Base-by-base conservation (phyloP, 37 sponge, comb jelly and placozoan genomes). In the Aplysina aerophoba region DNA sequence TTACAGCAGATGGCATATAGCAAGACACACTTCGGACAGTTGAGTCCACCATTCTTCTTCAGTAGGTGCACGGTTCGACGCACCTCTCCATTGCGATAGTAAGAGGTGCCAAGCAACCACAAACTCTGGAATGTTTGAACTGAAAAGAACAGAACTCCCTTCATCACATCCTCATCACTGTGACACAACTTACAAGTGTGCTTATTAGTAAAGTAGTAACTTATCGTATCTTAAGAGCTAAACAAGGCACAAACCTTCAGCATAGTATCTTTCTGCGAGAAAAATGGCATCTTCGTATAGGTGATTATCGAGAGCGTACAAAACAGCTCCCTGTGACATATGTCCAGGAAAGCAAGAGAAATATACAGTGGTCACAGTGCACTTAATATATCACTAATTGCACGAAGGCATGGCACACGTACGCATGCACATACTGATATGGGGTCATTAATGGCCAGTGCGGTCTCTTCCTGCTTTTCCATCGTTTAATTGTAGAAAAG, bases 271-370 rank as follows among this genome's bases (percentile, higher is more conserved):
- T 84, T 98, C 98, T 8, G 98, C 94, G 22, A 98, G 78, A 56
- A 98, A 98, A 17, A 91, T 74, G 17, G 98, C 98, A 84, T 95
- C 96, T 27, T 90, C 89, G 39, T 80, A 90, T 27, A 73, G 86
- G 64, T 98, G 93, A 68, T 91, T 86, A 40, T 92, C 78, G 17
- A 97, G 88, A 40, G 87, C 83, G 75, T 97, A 90, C 92, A 91
- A 90, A 17, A 97, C 86, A 68, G 93, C 91, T 36, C 89, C 95
- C 96, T 96, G 81, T n/a, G n/a, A n/a, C n/a, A n/a, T n/a, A n/a
- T n/a, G n/a, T n/a, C n/a, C n/a, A n/a, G n/a, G n/a, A 44, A 58
- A 68, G 40, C 27, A 38, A 62, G 15, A 64, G 0, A 73, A 20
- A 44, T 44, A 44, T 44, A 11, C 50, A 44, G 3, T 8, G 3